A percentile compares a stretch with the other conserved stretches of the same genome.
Evolutionary conservation across 2,888 invertebrate genomes (phyloP).

Genomic region (Sinotaia quadrata): DNA sequence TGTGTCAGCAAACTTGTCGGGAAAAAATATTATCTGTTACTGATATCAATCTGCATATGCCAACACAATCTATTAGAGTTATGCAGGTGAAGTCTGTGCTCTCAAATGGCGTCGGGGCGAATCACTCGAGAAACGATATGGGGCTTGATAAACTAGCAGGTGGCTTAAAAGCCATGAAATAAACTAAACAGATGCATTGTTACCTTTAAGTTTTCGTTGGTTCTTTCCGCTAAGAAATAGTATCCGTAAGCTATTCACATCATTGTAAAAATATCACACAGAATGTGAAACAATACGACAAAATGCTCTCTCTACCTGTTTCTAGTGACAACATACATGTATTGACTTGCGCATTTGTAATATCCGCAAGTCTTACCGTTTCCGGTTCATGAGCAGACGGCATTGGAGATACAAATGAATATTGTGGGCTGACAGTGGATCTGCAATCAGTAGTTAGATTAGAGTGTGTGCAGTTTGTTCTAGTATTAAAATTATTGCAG

Average conservation of each 20-base stretch:
- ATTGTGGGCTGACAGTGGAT: neutral
- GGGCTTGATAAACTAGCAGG: no score
- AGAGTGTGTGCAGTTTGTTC: neutral
- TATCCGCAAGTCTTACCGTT: constrained; percentile 22
- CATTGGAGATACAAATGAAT: neutral
- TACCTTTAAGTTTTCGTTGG: neutral
- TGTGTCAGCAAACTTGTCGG: no score
- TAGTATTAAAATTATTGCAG: neutral
- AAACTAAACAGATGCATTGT: neutral
- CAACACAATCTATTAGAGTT: neutral
- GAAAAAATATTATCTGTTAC: no score
- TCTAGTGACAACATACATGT: constrained; percentile 45
- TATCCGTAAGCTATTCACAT: constrained; percentile 2
- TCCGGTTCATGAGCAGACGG: constrained; percentile 6
- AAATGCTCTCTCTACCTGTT: constrained; percentile 29
- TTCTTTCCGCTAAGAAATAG: neutral
- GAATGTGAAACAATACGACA: constrained; percentile 12
- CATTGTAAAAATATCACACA: constrained; percentile 18
- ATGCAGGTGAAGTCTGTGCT: neutral
- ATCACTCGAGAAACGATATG: neutral
- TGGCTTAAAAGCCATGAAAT: neutral
- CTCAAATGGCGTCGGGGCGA: neutral
- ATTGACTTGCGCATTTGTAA: constrained; percentile 33
- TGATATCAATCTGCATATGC: neutral
- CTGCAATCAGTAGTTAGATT: neutral